A percentile compares a stretch with the other conserved stretches of the same genome.
Evolutionary conservation across 2,888 invertebrate species (phyloP).

Genomic region (Eurois occulta): DNA sequence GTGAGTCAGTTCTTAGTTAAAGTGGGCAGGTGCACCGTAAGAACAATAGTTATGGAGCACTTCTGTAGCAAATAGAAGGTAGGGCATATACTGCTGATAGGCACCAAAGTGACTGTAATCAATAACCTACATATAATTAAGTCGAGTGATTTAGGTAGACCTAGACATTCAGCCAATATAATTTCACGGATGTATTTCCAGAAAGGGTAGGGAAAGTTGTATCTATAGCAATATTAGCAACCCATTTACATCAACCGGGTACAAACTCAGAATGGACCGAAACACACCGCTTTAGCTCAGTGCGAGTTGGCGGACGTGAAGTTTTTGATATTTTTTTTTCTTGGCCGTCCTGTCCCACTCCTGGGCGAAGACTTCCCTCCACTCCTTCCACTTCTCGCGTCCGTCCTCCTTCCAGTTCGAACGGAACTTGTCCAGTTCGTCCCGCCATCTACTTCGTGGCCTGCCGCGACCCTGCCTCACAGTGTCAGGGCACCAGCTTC

Average conservation of each 20-base stretch:
- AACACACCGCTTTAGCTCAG: background rate
- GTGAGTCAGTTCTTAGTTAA: slow-evolving; percentile 37
- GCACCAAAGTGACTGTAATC: background rate
- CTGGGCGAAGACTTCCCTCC: too few relatives aligned
- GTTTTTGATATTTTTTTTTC: too few relatives aligned
- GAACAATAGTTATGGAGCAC: slow-evolving; percentile 42
- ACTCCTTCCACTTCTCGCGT: too few relatives aligned
- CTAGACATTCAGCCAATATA: background rate
- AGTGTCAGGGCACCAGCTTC: too few relatives aligned
- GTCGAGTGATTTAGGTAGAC: background rate
- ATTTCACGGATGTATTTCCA: background rate
- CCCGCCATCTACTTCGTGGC: too few relatives aligned
- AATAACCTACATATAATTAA: background rate
- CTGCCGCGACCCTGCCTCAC: too few relatives aligned
- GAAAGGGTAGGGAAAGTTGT: background rate
- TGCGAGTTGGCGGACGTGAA: background rate
- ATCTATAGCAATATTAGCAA: background rate
- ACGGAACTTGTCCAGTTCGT: too few relatives aligned
- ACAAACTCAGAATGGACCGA: background rate
- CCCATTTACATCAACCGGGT: background rate
- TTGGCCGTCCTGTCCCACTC: too few relatives aligned
- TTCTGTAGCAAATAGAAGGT: background rate
- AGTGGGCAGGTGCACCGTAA: slow-evolving; percentile 26
- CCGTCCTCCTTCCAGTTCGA: too few relatives aligned
- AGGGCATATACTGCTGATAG: background rate